phyloP scores from a whole-genome alignment of 2,113 vertebrate genomes.

The Pseudorasbora parva region DNA sequence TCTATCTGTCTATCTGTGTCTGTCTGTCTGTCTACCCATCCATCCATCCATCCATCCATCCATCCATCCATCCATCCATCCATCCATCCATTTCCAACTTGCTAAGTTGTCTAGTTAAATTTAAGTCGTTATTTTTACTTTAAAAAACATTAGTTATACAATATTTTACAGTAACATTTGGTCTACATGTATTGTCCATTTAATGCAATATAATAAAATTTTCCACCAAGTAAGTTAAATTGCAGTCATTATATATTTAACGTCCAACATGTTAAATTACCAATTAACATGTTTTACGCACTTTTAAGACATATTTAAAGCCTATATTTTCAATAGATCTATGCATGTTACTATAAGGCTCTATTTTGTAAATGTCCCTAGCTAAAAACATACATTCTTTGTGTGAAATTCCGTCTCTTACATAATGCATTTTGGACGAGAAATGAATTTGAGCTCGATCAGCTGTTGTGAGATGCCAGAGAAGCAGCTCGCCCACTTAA shows the following conservation, averaged over 20 bases:
- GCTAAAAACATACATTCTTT: neutral
- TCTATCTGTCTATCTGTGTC: too few species aligned
- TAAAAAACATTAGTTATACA: too few species aligned
- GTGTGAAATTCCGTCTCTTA: conserved; percentile 20
- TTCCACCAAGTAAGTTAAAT: neutral
- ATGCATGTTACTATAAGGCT: conserved; percentile 1
- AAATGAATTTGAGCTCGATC: conserved; percentile 31
- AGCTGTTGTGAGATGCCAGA: conserved; percentile 49
- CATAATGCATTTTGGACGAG: conserved; percentile 36
- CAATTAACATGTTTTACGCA: neutral
- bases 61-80: too few species aligned
- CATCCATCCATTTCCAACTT: too few species aligned
- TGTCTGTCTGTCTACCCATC: too few species aligned
- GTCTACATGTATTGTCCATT: neutral
- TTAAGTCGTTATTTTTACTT: too few species aligned
- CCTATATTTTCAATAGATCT: neutral
- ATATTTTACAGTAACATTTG: neutral
- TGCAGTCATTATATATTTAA: neutral
- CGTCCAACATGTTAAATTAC: neutral
- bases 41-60: neutral
- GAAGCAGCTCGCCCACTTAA: conserved; percentile 45
- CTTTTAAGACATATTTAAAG: neutral
- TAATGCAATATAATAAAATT: neutral
- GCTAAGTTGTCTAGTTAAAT: too few species aligned
- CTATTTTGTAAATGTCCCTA: neutral